phyloP scores from a whole-genome alignment of 2,888 invertebrate genomes.

The Scelioninae gen. 2 region DNA sequence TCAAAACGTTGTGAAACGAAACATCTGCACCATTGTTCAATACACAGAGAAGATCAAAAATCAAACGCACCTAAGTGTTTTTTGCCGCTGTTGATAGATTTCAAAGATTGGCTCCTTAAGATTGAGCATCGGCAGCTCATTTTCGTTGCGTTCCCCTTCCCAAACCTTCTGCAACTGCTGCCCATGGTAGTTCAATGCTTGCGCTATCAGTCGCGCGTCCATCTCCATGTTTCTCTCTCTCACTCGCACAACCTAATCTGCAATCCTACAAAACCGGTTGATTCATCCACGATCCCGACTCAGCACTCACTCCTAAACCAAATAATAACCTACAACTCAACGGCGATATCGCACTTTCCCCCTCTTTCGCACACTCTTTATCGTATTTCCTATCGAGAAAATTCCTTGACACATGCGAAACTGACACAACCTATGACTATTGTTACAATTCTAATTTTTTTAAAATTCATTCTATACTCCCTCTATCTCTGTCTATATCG shows the following conservation, averaged over 20 bases:
- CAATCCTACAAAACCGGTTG: conserved; percentile 67
- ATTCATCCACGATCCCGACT: conserved; percentile 49
- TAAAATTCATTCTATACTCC: background rate
- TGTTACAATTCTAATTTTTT: background rate
- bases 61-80: conserved; percentile 80
- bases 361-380: conserved; percentile 23
- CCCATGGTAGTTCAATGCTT: conserved; percentile 89
- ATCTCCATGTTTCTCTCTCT: conserved; percentile 74
- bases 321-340: conserved; percentile 54
- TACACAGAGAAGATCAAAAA: background rate
- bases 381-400: conserved; percentile 38
- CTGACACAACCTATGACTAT: conserved; percentile 50
- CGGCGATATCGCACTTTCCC: conserved; percentile 35
- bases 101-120: conserved; percentile 83
- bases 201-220: conserved; percentile 80
- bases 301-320: conserved; percentile 43
- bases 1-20: too few relatives aligned
- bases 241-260: conserved; percentile 67
- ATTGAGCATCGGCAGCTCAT: conserved; percentile 81
- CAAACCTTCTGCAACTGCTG: conserved; percentile 91
- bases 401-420: conserved; percentile 59
- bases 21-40: background rate
- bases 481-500: conserved; percentile 19
- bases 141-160: conserved; percentile 89
- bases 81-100: conserved; percentile 86